phyloP scores from a whole-genome alignment of 2,888 invertebrate genomes.

The Hyles lineata region DNA sequence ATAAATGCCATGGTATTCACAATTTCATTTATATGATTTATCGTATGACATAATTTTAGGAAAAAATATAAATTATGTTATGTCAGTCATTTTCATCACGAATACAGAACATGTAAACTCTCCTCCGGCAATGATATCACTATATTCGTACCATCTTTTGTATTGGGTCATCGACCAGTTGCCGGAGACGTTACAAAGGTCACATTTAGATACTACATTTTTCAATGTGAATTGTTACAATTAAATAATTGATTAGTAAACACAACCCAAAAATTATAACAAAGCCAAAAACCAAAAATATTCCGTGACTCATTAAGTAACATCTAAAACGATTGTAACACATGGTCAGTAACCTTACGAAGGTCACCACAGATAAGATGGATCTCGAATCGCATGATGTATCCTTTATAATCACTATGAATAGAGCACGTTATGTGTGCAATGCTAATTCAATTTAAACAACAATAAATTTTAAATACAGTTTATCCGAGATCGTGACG shows the following conservation, averaged over 20 bases:
- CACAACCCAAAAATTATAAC: background rate
- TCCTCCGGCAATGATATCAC: too few species aligned
- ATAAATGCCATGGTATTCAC: too few species aligned
- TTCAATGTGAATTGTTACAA: background rate
- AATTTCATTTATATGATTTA: too few species aligned
- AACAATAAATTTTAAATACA: background rate
- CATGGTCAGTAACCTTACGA: conserved; percentile 11
- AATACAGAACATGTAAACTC: too few species aligned
- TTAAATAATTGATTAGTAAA: background rate
- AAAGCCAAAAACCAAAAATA: background rate
- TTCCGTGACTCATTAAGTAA: too few species aligned
- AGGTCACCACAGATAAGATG: background rate
- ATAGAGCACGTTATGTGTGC: background rate
- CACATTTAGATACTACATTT: background rate
- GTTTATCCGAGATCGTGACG: background rate
- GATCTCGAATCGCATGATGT: background rate
- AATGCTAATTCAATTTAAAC: background rate
- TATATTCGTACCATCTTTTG: background rate
- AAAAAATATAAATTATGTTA: too few species aligned
- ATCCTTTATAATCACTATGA: background rate
- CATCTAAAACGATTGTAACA: background rate
- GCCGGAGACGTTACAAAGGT: background rate
- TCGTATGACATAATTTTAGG: too few species aligned
- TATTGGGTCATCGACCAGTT: background rate
- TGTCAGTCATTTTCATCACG: too few species aligned